These are phyloP conservation scores for Centropus unirufus DNA, from an alignment of 2,113 vertebrate species.

Conservation along the genomic window DNA sequence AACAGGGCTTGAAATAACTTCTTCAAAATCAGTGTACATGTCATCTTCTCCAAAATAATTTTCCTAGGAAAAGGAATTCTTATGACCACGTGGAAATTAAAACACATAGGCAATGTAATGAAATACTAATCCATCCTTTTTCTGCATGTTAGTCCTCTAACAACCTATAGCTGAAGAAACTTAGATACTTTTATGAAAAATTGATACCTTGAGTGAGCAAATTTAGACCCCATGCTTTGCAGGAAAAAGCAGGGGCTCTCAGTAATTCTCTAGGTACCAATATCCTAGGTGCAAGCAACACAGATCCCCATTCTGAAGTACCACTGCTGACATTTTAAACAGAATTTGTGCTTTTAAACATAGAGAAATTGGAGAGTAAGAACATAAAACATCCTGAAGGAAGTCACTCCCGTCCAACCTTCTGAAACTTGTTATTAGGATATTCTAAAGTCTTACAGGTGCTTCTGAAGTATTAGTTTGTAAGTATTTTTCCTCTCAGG, in stretches of 20 bases:
- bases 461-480: background rate
- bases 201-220: background rate
- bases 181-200: background rate
- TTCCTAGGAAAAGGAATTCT: slow-evolving; percentile 78
- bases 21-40: slow-evolving; percentile 98
- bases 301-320: background rate
- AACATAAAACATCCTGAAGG: background rate
- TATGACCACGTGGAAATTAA: background rate
- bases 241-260: background rate
- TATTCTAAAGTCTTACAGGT: background rate
- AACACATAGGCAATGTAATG: background rate
- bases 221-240: background rate
- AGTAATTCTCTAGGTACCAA: background rate
- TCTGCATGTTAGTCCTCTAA: background rate
- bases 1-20: slow-evolving; percentile 89
- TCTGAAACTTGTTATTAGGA: background rate
- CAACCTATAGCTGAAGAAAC: background rate
- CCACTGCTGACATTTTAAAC: background rate
- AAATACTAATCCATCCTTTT: background rate
- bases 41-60: slow-evolving; percentile 99
- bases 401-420: background rate
- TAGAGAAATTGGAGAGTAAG: background rate
- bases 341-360: background rate
- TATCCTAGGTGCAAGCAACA: background rate
- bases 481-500: background rate